Conservation (phyloP, 2,797 vertebrate species). For the Buceros bicornis region DNA sequence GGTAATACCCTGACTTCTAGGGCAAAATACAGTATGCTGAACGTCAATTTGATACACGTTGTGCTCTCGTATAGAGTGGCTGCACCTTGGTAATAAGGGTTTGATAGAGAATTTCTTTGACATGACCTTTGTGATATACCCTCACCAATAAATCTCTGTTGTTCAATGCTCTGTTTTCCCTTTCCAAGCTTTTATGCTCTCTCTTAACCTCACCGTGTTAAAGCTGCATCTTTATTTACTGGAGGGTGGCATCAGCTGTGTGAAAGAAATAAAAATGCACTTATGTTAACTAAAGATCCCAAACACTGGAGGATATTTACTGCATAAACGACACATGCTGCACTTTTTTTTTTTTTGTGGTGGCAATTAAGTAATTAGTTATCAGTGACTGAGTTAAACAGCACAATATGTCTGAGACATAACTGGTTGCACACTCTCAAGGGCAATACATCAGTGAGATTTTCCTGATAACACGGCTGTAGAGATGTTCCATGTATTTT, state of each 20-base stretch:
- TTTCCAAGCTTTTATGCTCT: neutral
- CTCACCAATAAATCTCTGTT: neutral
- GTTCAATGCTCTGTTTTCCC: neutral
- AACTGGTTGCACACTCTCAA: neutral
- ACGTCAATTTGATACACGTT: neutral
- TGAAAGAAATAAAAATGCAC: neutral
- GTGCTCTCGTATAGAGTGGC: neutral
- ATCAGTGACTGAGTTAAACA: neutral
- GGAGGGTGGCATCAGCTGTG: neutral
- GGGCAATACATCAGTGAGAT: neutral
- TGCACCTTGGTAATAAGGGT: neutral
- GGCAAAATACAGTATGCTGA: neutral
- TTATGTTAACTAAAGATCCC: neutral
- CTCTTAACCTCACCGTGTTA: neutral
- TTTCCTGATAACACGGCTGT: neutral
- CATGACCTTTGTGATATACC: neutral
- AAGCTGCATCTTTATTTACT: neutral
- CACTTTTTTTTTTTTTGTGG: neutral
- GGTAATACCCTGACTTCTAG: neutral
- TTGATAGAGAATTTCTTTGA: constrained; percentile 28
- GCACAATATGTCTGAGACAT: neutral
- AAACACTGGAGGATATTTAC: neutral
- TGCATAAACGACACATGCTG: neutral
- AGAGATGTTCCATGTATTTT: neutral
- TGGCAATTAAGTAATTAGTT: neutral